Evolutionary conservation across 2,888 invertebrate genomes (phyloP).

Genomic region (Orthosia cruda): DNA sequence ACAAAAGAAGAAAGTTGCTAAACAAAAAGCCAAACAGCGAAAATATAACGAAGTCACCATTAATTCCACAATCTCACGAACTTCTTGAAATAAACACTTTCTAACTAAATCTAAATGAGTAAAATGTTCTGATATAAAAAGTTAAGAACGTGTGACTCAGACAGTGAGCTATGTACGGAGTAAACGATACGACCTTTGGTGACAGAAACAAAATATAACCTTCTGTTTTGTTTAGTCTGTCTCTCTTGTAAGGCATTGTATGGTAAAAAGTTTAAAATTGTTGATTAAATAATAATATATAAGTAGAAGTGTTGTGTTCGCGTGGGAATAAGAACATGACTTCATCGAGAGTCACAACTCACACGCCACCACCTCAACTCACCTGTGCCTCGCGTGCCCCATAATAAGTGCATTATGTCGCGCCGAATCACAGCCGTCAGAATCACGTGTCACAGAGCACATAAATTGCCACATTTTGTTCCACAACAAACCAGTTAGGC

Average conservation of each 20-base stretch:
- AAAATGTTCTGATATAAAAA: slow-evolving; percentile 29
- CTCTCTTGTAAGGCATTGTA: background rate
- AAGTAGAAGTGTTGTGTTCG: slow-evolving; percentile 39
- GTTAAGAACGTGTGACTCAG: slow-evolving; percentile 17
- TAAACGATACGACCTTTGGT: slow-evolving; percentile 30
- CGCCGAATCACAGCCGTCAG: slow-evolving; percentile 43
- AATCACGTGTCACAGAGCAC: slow-evolving; percentile 36
- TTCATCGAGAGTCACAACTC: slow-evolving; percentile 24
- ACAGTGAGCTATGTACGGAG: slow-evolving; percentile 25
- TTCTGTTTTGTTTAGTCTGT: background rate
- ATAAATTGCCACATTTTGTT: slow-evolving; percentile 49
- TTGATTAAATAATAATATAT: slow-evolving; percentile 36
- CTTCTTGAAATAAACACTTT: slow-evolving; percentile 51
- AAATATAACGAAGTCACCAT: slow-evolving; percentile 51
- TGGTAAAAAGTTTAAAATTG: slow-evolving; percentile 27
- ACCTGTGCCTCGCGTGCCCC: slow-evolving; percentile 56
- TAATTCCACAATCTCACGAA: slow-evolving; percentile 64
- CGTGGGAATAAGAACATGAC: slow-evolving; percentile 36
- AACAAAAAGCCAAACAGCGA: slow-evolving; percentile 40
- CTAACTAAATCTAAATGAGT: slow-evolving; percentile 39
- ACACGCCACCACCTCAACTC: slow-evolving; percentile 24
- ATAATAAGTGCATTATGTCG: slow-evolving; percentile 66
- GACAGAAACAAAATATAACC: background rate
- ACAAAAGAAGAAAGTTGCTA: slow-evolving; percentile 37
- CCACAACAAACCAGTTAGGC: slow-evolving; percentile 15